phyloP scores from a whole-genome alignment of 2,797 vertebrate genomes.

The Podargus strigoides region DNA sequence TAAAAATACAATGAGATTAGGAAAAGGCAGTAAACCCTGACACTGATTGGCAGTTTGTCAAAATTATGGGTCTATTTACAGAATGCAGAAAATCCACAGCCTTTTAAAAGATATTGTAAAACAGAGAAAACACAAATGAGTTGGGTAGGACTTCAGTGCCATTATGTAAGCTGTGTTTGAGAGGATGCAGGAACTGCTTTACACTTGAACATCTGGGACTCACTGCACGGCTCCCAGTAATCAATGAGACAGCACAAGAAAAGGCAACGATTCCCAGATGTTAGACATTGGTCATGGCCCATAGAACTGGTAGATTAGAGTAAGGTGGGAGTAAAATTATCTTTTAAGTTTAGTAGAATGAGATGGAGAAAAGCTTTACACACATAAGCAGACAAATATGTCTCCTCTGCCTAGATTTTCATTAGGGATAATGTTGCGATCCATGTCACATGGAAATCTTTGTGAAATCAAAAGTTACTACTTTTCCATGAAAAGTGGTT shows the following conservation, averaged over 20 bases:
- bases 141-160: neutral
- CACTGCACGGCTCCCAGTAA: neutral
- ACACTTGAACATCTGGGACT: slow-evolving; percentile 29
- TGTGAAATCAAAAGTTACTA: neutral
- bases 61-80: neutral
- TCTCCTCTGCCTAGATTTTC: neutral
- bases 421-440: neutral
- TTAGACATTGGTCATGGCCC: neutral
- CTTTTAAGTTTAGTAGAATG: neutral
- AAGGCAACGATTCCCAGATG: slow-evolving; percentile 2
- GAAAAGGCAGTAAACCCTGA: neutral
- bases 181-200: neutral
- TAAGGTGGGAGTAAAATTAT: neutral
- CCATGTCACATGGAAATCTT: neutral
- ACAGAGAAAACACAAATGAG: neutral
- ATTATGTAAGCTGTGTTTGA: neutral
- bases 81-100: neutral
- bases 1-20: neutral
- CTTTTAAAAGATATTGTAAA: neutral
- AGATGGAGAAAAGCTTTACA: neutral
- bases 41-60: neutral
- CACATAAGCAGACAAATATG: neutral
- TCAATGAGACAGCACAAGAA: neutral
- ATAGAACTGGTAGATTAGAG: neutral
- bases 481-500: neutral